Evolutionary conservation across 2,113 vertebrate genomes (phyloP).

Genomic region (Mustelus asterias): DNA sequence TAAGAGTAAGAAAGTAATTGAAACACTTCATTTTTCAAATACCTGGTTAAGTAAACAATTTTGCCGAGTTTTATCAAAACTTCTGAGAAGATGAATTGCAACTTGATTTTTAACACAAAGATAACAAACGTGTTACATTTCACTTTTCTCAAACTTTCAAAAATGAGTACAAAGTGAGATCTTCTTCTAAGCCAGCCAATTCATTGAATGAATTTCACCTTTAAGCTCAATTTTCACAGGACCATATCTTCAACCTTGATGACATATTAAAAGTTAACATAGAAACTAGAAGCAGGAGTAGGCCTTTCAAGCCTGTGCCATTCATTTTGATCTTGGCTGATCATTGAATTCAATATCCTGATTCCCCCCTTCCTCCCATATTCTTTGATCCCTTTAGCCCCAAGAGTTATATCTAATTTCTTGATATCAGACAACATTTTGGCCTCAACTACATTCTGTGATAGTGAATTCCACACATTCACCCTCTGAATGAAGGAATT

Average conservation of each 20-base stretch:
- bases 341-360: too few species aligned
- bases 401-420: too few species aligned
- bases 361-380: too few species aligned
- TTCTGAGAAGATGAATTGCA: background rate
- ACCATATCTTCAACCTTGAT: background rate
- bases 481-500: too few species aligned
- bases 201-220: background rate
- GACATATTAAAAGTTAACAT: background rate
- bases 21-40: slow-evolving; percentile 1
- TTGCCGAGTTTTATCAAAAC: background rate
- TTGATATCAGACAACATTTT: too few species aligned
- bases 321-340: too few species aligned
- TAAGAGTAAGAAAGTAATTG: background rate
- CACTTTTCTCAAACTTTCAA: background rate
- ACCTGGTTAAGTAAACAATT: background rate
- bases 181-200: background rate
- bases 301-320: too few species aligned
- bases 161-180: background rate
- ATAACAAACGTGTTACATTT: too few species aligned
- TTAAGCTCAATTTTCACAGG: background rate
- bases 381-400: too few species aligned
- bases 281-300: too few species aligned
- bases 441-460: too few species aligned
- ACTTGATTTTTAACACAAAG: background rate
- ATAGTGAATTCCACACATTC: too few species aligned